Evolutionary conservation across 2,113 vertebrate genomes (phyloP), one percentile per base, ranked within the genome.

Genomic region (Scatophagus argus): DNA sequence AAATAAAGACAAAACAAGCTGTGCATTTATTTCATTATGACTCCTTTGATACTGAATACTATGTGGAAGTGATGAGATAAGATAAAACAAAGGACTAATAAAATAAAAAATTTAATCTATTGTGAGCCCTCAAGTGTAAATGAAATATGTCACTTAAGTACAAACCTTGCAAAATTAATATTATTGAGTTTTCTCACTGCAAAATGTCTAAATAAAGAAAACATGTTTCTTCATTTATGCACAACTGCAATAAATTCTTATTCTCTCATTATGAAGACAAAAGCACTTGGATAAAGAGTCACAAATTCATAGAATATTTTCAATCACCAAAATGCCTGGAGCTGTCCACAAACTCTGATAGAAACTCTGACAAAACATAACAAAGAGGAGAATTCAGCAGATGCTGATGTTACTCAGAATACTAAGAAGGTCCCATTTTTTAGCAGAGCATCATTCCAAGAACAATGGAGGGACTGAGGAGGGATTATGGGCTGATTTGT

Each of bases 401-500:
- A 85, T 79, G 74, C 67, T 63, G 80, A 81, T 68, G 77, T 81
- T 79, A 74, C 62, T 83, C 63, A 10, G 86, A 79, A 89, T 84
- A 83, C 79, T 82, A 86, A 81, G 81, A 82, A 82, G 90, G 87
- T 87, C 72, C 34, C 39, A 69, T 74, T 88, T 79, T 92, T 87
- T 62, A 84, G 68, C 59, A 59, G 31, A 79, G 70, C 83, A 87
- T 89, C 88, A 84, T 88, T 88, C 81, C 84, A 90, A 89, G 84
- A 93, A 94, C 90, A 93, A 93, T 90, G 84, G 86, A 87, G 90
- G 68, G 81, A 89, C 88, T 78, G 87, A 91, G 77, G 84, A 89
- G 87, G 94, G 93, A 95, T 94, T 95, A 94, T 72, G 64, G 81
- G 58, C 81, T 87, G 88, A 94, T 94, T 93, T 93, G 91, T 93